Evolutionary conservation across 2,888 invertebrate genomes (phyloP).

Genomic region (Acrobasis suavella): DNA sequence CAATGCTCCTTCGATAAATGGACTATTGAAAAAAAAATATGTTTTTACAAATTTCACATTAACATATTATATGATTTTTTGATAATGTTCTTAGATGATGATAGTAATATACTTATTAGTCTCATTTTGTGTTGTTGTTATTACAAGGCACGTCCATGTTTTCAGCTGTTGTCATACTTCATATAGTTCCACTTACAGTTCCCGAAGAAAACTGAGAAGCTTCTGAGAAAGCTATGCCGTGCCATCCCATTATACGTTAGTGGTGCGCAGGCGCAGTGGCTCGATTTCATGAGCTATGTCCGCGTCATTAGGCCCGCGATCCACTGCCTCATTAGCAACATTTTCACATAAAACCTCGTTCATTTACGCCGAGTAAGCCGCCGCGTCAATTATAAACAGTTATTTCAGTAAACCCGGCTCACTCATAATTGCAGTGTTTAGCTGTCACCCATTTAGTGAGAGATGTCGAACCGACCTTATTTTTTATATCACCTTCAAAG

Average conservation of each 20-base stretch:
- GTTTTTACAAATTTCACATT: background rate
- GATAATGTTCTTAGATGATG: background rate
- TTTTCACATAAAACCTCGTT: constrained; percentile 73
- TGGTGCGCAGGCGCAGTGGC: constrained; percentile 32
- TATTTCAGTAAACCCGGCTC: constrained; percentile 65
- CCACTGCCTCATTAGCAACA: constrained; percentile 72
- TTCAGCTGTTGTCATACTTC: constrained; percentile 1
- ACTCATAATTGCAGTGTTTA: constrained; percentile 71
- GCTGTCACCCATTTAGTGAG: constrained; percentile 68
- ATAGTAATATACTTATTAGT: background rate
- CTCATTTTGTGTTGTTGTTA: background rate
- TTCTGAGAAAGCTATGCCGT: constrained; percentile 33
- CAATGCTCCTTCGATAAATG: background rate
- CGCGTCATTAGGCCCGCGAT: constrained; percentile 66
- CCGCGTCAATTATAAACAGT: constrained; percentile 74
- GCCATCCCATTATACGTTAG: constrained; percentile 33
- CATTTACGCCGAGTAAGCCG: constrained; percentile 63
- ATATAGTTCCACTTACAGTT: constrained; percentile 22
- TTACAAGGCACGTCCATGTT: background rate
- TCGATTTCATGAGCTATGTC: constrained; percentile 60
- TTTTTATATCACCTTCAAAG: constrained; percentile 30
- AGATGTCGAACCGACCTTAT: constrained; percentile 62
- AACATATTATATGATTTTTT: background rate
- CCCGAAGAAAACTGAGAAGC: constrained; percentile 25
- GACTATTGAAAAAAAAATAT: background rate